Base-by-base conservation (phyloP, 2,888 invertebrate species). In the Neoascia interrupta region DNA sequence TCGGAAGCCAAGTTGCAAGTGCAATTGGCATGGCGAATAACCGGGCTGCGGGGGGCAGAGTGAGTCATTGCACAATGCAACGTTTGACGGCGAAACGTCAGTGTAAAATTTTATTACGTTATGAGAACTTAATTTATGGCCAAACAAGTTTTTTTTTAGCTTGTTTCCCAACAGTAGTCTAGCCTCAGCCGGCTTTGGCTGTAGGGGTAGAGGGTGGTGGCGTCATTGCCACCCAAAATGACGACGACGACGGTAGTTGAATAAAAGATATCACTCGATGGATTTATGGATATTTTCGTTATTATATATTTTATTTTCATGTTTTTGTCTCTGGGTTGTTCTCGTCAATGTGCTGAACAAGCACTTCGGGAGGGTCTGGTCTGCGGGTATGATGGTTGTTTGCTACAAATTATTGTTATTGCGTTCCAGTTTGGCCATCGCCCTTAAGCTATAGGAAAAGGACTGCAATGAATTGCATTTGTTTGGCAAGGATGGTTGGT, bases 41-140 rank as follows among this genome's bases (percentile, higher is more conserved):
- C 11, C 1, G 11, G 28, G 16, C n/a, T 10, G 21, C 10, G 11
- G 34, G 6, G 56, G 10, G 26, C 19, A 34, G 6, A 13, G 51
- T 76, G 79, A 79, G 36, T 79, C 79, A 79, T 73, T 68, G 66
- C 43, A 56, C 43, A 79, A 72, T 72, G 73, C 66, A 72, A 72
- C 61, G 73, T 79, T 86, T 85, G 87, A 85, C 87, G 87, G 87
- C 84, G 84, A 86, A 85, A 85, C 85, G 86, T 85, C 87, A 85
- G 84, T 84, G 85, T 85, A 85, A 84, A 85, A 86, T 86, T 86
- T 86, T 86, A 86, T 88, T 85, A 85, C 85, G 85, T 86, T 88
- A 86, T 85, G 85, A 87, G 87, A 87, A 85, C 87, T 87, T 87
- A 88, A 88, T 87, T 88, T 88, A 87, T 87, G 84, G 83, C 85